Evolutionary conservation across 2,888 invertebrate species (phyloP).

Genomic region (Dryomyza anilis): DNA sequence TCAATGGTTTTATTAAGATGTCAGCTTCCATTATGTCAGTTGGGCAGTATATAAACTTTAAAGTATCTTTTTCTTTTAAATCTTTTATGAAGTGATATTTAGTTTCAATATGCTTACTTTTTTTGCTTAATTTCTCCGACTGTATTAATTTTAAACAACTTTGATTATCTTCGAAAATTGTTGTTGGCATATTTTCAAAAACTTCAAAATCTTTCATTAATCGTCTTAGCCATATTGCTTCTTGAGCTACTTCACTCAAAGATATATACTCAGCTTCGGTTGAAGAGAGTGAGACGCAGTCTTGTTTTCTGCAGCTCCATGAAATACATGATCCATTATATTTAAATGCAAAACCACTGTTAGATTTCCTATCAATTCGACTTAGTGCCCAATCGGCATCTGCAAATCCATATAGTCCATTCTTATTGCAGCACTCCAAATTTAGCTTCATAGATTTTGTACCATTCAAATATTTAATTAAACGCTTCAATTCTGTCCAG

Average conservation of each 20-base stretch:
- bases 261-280: not conserved
- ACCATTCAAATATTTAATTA: too few species aligned
- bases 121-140: conserved; percentile 1
- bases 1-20: conserved; percentile 20
- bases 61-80: conserved; percentile 6
- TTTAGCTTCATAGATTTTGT: too few species aligned
- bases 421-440: too few species aligned
- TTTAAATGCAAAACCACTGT: too few species aligned
- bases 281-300: not conserved
- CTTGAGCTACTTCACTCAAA: not conserved
- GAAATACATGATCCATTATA: not conserved
- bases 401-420: too few species aligned
- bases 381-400: too few species aligned
- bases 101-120: not conserved
- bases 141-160: conserved; percentile 26
- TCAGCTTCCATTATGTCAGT: conserved; percentile 16
- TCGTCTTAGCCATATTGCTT: not conserved
- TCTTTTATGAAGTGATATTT: not conserved
- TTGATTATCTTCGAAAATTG: conserved; percentile 15
- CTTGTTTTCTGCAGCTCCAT: too few species aligned
- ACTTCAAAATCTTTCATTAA: not conserved
- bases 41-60: conserved; percentile 19
- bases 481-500: not conserved
- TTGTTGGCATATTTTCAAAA: not conserved
- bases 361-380: too few species aligned